Conservation (phyloP, 1,140 invertebrate species). For the Drosophila tsacasi region DNA sequence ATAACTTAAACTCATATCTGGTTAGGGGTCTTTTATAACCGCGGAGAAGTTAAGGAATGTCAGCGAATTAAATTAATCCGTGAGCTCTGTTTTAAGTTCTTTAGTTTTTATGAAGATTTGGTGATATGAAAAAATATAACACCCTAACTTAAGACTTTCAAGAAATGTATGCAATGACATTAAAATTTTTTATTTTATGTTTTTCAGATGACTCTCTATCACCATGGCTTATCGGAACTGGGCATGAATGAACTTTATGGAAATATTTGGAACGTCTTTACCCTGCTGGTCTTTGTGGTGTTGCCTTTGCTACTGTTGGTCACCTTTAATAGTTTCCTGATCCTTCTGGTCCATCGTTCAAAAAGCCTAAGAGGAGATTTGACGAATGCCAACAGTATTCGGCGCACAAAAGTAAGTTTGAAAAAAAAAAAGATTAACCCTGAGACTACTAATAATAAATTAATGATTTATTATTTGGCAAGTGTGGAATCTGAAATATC, state of each 20-base stretch:
- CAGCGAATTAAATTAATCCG: neutral
- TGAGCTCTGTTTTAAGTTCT: neutral
- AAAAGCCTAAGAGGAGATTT: slow-evolving; percentile 86
- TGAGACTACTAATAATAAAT: neutral
- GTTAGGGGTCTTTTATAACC: slow-evolving; percentile 1
- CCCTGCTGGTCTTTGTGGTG: slow-evolving; percentile 88
- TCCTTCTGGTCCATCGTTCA: slow-evolving; percentile 88
- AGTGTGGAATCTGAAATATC: no score
- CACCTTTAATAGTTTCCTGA: slow-evolving; percentile 91
- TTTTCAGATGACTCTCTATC: slow-evolving; percentile 69
- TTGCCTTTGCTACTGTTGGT: slow-evolving; percentile 89
- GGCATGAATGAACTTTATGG: slow-evolving; percentile 87
- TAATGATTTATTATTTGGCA: no score
- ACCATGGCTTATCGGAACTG: slow-evolving; percentile 69
- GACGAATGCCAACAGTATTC: slow-evolving; percentile 86
- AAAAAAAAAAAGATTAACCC: neutral
- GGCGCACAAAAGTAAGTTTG: slow-evolving; percentile 66
- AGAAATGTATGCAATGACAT: neutral
- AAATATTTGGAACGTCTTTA: slow-evolving; percentile 89
- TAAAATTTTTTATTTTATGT: neutral
- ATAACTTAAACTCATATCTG: slow-evolving; percentile 27
- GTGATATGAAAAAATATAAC: neutral
- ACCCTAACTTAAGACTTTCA: neutral
- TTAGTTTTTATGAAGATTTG: neutral
- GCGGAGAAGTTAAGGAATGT: neutral